Evolutionary conservation across 2,797 vertebrate genomes (phyloP).

Genomic region (Pogoniulus pusillus): DNA sequence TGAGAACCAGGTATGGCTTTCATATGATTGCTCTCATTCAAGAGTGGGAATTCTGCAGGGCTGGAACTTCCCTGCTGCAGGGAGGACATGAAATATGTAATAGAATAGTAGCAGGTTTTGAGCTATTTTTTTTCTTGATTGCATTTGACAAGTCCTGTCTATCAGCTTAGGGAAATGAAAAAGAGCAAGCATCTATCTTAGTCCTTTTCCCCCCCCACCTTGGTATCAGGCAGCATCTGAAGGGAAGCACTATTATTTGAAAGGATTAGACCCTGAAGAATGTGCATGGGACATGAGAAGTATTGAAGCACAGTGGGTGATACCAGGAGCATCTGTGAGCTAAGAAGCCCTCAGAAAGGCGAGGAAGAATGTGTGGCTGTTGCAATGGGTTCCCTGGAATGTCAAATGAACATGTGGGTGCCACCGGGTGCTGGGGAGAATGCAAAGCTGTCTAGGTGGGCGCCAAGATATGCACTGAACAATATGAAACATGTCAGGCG

Average conservation of each 20-base stretch:
- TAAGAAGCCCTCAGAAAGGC: conserved; percentile 17
- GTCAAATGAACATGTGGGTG: conserved; percentile 55
- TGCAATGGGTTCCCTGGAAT: conserved; percentile 58
- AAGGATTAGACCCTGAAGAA: conserved; percentile 32
- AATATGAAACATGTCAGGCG: neutral
- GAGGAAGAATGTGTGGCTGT: conserved; percentile 37
- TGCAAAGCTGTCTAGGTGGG: conserved; percentile 64
- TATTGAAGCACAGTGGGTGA: conserved; percentile 38
- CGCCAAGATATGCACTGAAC: conserved; percentile 33
- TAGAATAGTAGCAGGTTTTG: neutral
- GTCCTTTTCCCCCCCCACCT: neutral
- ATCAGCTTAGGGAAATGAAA: conserved; percentile 39
- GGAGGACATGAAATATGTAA: neutral
- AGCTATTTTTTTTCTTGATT: conserved; percentile 17
- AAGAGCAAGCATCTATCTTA: conserved; percentile 45
- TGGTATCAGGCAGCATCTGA: neutral
- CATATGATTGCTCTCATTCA: neutral
- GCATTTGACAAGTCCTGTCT: conserved; percentile 29
- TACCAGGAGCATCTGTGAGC: conserved; percentile 40
- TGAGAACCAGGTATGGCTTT: neutral
- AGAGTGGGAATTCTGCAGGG: neutral
- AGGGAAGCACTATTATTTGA: conserved; percentile 2
- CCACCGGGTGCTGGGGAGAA: conserved; percentile 51
- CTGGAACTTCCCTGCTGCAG: neutral
- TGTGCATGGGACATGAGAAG: conserved; percentile 32